Evolutionary conservation across 1,140 invertebrate genomes (phyloP), one percentile per base, ranked within the genome.

Genomic region (Hyposmocoma kahamanoa): DNA sequence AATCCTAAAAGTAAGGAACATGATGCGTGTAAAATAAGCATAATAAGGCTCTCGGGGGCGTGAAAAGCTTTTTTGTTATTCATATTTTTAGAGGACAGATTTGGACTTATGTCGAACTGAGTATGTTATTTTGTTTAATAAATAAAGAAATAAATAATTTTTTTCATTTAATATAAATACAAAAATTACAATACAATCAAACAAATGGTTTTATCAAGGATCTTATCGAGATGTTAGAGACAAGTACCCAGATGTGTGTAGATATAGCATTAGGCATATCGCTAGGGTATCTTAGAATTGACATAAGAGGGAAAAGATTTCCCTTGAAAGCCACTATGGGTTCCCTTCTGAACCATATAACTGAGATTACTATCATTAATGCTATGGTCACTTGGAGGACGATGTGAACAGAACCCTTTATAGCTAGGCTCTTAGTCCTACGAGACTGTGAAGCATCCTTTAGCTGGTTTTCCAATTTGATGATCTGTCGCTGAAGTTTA

Each of bases 401-500:
- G 20, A 85, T 59, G 28, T 80, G 70, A 11, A 85, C 58, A 30
- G 72, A 62, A 13, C 80, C 64, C 55, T 83, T 87, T 0, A 84
- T 56, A 21, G 77, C 72, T 9, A 83, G 42, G 46, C 67, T 81
- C 42, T 70, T 83, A 19, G 63, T 76, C 24, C 78, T 58, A 13
- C 84, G 61, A 8, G 53, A 47, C 43, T 84, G 72, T 15, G 76
- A 72, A 22, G 50, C 67, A 22, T 84, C 75, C 54, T 85, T 83
- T 10, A 84, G 53, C 22, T 69, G 46, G 19, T 56, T 53, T 53
- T 86, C 82, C 9, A 87, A 50, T 62, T 74, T 81, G 42, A 75
- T 81, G 15, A 87, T 82, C 54, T 66, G 81, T 13, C 86, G 65
- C 51, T 87, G 86, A 17, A 87, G 24, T 55, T 84, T 87, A 0